Percentiles rank a stretch among this genome's conserved stretches.
phyloP scores from a whole-genome alignment of 2,888 invertebrate genomes.

The Yponomeuta malinellus region DNA sequence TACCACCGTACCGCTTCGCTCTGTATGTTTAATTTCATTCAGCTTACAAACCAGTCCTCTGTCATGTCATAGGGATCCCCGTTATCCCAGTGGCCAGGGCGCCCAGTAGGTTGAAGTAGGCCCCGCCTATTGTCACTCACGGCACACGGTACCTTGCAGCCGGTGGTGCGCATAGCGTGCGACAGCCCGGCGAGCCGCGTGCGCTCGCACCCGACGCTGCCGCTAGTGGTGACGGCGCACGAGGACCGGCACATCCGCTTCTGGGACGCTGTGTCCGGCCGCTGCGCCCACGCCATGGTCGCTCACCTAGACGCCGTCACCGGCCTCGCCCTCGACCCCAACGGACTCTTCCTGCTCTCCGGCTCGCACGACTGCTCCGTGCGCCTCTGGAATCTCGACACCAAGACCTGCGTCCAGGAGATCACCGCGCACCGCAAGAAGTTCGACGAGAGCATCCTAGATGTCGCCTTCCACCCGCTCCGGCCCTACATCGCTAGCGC shows the following conservation, averaged over 20 bases:
- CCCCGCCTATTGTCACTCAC: not conserved
- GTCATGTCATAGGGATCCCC: no score
- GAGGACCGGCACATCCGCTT: conserved; percentile 99
- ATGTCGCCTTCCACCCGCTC: conserved; percentile 99
- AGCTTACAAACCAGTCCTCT: no score
- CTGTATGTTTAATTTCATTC: not conserved
- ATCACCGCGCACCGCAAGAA: conserved; percentile 99
- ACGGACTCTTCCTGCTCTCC: conserved; percentile 97
- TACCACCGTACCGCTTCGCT: not conserved
- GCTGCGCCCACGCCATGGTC: conserved; percentile 97
- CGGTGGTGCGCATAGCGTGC: conserved; percentile 80
- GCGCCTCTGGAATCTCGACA: conserved; percentile 99
- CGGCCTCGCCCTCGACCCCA: conserved; percentile 97
- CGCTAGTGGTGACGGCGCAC: conserved; percentile 96
- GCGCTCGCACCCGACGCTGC: conserved; percentile 96
- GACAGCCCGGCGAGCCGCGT: conserved; percentile 83
- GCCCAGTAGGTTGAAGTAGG: no score
- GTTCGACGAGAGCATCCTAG: conserved; percentile 99
- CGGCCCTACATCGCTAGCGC: conserved; percentile 99
- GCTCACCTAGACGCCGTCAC: conserved; percentile 99
- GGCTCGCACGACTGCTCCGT: conserved; percentile 99
- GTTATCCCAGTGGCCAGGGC: no score
- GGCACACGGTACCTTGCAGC: conserved; percentile 29
- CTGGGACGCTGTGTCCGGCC: conserved; percentile 97
- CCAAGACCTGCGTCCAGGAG: conserved; percentile 99